These are phyloP conservation scores for Cichlasoma orientale DNA, from an alignment of 2,797 vertebrate species.

Conservation along the genomic window DNA sequence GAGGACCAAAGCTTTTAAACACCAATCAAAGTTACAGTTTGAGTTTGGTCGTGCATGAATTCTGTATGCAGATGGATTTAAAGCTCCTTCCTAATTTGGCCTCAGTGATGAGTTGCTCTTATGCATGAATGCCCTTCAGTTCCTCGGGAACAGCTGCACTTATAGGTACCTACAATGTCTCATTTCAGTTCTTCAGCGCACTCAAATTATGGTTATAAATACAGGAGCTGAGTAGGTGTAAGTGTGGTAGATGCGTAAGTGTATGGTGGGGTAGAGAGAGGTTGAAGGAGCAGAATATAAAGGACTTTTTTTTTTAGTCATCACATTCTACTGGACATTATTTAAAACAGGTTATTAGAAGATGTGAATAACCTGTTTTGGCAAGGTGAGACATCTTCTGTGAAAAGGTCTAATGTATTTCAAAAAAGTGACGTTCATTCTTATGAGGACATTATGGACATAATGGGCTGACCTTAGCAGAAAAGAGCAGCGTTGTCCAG, in stretches of 20 bases:
- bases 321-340: neutral
- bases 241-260: neutral
- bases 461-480: neutral
- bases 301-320: neutral
- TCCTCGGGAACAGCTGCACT: constrained; percentile 21
- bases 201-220: neutral
- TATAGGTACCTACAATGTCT: neutral
- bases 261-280: neutral
- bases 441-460: neutral
- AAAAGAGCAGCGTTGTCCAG: neutral
- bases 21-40: constrained; percentile 5
- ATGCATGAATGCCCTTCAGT: constrained; percentile 23
- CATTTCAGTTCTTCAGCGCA: constrained; percentile 3
- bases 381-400: neutral
- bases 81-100: constrained; percentile 26
- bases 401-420: neutral
- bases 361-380: neutral
- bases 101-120: constrained; percentile 30
- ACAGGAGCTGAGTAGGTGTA: neutral
- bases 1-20: constrained; percentile 8
- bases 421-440: neutral
- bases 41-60: constrained; percentile 14
- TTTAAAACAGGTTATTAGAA: neutral
- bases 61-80: neutral
- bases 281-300: neutral